phyloP scores from a whole-genome alignment of 1,140 invertebrate species.

The Halyomorpha halys region DNA sequence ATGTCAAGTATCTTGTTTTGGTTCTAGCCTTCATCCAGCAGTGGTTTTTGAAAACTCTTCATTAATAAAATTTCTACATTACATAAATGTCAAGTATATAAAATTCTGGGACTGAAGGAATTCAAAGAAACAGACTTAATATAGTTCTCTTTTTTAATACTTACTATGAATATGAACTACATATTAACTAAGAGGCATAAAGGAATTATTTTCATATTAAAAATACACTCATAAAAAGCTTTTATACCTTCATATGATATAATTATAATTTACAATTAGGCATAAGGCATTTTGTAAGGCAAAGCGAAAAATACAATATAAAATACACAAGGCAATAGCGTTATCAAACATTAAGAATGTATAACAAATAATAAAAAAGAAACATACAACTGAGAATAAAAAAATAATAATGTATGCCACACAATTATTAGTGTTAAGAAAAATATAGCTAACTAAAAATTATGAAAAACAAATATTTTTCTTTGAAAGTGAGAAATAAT shows the following conservation, averaged over 20 bases:
- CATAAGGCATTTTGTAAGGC: slow-evolving; percentile 23
- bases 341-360: neutral
- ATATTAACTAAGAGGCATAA: slow-evolving; percentile 13
- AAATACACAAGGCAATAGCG: slow-evolving; percentile 8
- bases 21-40: too few relatives aligned
- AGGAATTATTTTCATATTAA: slow-evolving; percentile 17
- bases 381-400: neutral
- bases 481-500: too few relatives aligned
- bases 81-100: too few relatives aligned
- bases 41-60: too few relatives aligned
- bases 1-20: too few relatives aligned
- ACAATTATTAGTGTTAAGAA: too few relatives aligned
- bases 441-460: too few relatives aligned
- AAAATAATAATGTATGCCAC: slow-evolving; percentile 1
- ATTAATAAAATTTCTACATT: too few relatives aligned
- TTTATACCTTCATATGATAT: slow-evolving; percentile 18
- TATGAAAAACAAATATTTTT: too few relatives aligned
- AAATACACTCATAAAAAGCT: slow-evolving; percentile 25
- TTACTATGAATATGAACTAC: neutral
- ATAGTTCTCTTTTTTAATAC: slow-evolving; percentile 2
- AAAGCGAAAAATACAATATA: slow-evolving; percentile 8
- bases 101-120: too few relatives aligned
- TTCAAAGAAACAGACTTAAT: neutral
- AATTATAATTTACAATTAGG: slow-evolving; percentile 20
- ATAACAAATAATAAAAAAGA: neutral